Percentiles rank a stretch among this genome's conserved stretches.
Evolutionary conservation across 2,888 invertebrate species (phyloP).

Genomic region (Atethmia centrago): DNA sequence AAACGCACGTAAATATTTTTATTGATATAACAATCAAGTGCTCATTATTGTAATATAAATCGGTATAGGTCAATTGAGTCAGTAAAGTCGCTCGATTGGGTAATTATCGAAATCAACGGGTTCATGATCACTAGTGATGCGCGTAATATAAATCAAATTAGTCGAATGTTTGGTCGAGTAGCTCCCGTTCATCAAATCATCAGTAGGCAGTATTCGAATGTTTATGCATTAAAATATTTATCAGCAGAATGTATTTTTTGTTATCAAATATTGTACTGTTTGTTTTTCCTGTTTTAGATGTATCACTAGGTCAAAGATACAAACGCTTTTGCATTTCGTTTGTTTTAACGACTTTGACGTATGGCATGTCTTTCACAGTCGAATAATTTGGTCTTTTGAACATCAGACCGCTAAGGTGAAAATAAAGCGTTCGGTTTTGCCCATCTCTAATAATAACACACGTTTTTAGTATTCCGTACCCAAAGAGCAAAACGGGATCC

Average conservation of each 20-base stretch:
- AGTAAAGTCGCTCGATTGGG: conserved; percentile 21
- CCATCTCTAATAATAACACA: neutral
- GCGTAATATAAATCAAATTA: conserved; percentile 19
- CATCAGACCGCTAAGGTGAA: neutral
- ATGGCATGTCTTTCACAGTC: neutral
- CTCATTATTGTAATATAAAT: conserved; percentile 16
- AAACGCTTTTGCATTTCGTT: conserved; percentile 7
- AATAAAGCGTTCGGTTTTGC: neutral
- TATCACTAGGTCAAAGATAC: conserved; percentile 31
- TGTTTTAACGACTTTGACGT: neutral
- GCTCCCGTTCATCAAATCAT: conserved; percentile 3
- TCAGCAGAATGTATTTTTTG: conserved; percentile 8
- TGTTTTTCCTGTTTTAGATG: conserved; percentile 34
- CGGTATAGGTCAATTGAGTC: conserved; percentile 21
- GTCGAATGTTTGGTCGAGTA: conserved; percentile 1
- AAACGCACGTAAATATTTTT: conserved; percentile 26
- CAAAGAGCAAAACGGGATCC: too few species aligned
- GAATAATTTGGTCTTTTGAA: neutral
- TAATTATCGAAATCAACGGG: conserved; percentile 39
- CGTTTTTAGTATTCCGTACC: too few species aligned
- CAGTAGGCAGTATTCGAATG: conserved; percentile 3
- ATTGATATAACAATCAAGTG: conserved; percentile 31
- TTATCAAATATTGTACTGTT: conserved; percentile 32
- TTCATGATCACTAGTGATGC: conserved; percentile 41
- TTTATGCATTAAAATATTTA: conserved; percentile 20